Evolutionary conservation across 2,797 vertebrate genomes (phyloP), one percentile per base, ranked within the genome.

Genomic region (Acanthiza pusilla): DNA sequence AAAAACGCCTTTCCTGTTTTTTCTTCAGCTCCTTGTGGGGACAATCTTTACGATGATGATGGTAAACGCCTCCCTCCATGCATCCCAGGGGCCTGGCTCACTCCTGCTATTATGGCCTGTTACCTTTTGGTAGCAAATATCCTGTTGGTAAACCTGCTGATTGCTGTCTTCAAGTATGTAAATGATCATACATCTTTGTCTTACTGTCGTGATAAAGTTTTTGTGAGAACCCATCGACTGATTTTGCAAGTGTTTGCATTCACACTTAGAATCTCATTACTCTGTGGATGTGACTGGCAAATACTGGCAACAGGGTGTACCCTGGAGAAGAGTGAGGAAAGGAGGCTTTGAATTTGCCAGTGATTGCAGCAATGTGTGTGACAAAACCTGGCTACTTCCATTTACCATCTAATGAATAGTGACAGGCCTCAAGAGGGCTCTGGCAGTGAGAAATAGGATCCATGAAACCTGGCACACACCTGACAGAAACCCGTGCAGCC

Each of bases 111-210:
- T 79, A 99, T 99, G 99, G 99, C 99, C 45, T 99, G 99, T 95
- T 99, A 99, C 97, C 98, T 99, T 6, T 97, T 99, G 11, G 99
- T 99, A 23, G 99, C 99, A 93, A 99, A 99, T 96, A 99, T 99
- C 96, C 98, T 99, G 23, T 97, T 99, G 94, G 99, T 99, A 91
- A 99, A 99, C 97, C 97, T 99, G 92, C 98, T 99, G 80, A 99
- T 99, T 77, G 99, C 99, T 6, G 99, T 99, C 80, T 99, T 99
- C 97, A 99, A 99, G 99, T 99, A 98, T 55, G 98, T 96, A 78
- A 86, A 66, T 4, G 2, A 42, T 38, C 6, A 1, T 11, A 5
- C 5, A 13, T 21, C 38, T 88, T 89, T 65, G 34, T 60, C 53
- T 72, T 84, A 19, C 3, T 57, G 25, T 21, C 1, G 2, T 76